Evolutionary conservation across 2,797 vertebrate genomes (phyloP).

Genomic region (Acropternis orthonyx): DNA sequence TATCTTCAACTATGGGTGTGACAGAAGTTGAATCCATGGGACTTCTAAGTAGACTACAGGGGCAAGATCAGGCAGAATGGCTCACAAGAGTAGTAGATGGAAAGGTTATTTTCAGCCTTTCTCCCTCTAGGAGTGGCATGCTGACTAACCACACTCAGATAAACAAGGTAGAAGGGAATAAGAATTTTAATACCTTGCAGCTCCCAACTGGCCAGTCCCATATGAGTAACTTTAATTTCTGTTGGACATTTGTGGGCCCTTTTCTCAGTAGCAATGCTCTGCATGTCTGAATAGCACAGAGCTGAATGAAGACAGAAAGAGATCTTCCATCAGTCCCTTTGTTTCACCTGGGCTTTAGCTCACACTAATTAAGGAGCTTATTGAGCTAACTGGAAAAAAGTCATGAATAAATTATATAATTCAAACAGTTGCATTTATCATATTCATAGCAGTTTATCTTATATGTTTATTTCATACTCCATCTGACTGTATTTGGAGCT

Average conservation of each 20-base stretch:
- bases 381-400: background rate
- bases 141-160: background rate
- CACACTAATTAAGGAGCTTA: conserved; percentile 4
- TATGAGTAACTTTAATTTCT: background rate
- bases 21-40: background rate
- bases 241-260: background rate
- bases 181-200: background rate
- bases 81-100: background rate
- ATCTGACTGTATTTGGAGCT: background rate
- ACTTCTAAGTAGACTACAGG: background rate
- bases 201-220: background rate
- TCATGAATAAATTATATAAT: background rate
- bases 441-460: background rate
- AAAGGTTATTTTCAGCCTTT: background rate
- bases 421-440: background rate
- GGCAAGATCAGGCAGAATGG: background rate
- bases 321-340: background rate
- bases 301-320: conserved; percentile 2
- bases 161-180: background rate
- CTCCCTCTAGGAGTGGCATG: background rate
- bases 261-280: conserved; percentile 9
- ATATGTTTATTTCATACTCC: background rate
- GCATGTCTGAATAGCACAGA: background rate
- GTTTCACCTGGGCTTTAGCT: conserved; percentile 18
- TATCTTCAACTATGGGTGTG: background rate